phyloP scores from a whole-genome alignment of 2,113 vertebrate species.

The Boulengeromyrus knoepffleri region DNA sequence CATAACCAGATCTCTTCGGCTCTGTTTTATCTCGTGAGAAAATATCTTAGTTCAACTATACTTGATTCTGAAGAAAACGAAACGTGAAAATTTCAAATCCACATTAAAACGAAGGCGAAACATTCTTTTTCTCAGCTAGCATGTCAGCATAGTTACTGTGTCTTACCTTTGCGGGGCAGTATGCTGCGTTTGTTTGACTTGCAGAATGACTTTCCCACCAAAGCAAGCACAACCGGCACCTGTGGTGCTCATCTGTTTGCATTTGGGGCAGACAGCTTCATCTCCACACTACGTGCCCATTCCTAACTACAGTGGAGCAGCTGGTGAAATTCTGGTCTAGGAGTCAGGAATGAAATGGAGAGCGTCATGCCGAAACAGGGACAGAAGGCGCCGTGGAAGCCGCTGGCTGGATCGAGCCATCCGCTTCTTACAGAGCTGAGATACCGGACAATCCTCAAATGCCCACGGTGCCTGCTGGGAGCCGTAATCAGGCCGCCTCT shows the following conservation, averaged over 20 bases:
- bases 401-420: background rate
- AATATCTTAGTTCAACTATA: background rate
- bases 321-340: background rate
- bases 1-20: background rate
- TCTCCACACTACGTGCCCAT: background rate
- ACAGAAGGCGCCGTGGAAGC: background rate
- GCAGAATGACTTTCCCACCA: background rate
- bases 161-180: background rate
- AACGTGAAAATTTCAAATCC: background rate
- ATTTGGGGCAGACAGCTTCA: background rate
- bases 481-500: slow-evolving; percentile 22
- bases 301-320: background rate
- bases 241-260: background rate
- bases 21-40: background rate
- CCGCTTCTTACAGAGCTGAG: background rate
- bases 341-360: background rate
- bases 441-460: background rate
- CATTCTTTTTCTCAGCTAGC: background rate
- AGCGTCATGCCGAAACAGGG: background rate
- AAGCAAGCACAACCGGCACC: background rate
- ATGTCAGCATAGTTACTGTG: background rate
- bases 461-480: slow-evolving; percentile 13
- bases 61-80: background rate
- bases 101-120: background rate
- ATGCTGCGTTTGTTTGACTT: background rate